These are phyloP conservation scores for Apamea anceps DNA, from an alignment of 2,888 invertebrate genomes.

Conservation along the genomic window DNA sequence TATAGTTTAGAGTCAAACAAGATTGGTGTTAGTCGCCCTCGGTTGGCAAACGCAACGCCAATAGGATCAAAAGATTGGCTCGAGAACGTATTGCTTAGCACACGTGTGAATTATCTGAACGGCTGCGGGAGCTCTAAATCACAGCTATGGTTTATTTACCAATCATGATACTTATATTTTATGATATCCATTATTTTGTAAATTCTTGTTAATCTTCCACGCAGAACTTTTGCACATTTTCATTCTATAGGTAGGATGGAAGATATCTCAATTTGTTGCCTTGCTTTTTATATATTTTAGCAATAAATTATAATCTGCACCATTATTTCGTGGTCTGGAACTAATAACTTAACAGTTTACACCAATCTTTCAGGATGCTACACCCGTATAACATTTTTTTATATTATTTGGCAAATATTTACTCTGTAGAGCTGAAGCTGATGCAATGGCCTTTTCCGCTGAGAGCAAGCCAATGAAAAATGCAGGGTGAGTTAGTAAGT, in stretches of 20 bases:
- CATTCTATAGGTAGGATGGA: slow-evolving; percentile 14
- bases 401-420: slow-evolving; percentile 56
- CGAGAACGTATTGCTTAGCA: slow-evolving; percentile 67
- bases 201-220: slow-evolving; percentile 62
- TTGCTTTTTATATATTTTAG: slow-evolving; percentile 16
- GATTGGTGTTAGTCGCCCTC: slow-evolving; percentile 58
- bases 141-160: slow-evolving; percentile 76
- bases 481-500: neutral
- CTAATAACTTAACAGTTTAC: slow-evolving; percentile 59
- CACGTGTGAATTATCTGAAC: slow-evolving; percentile 73
- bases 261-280: slow-evolving; percentile 16
- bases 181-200: slow-evolving; percentile 72
- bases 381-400: slow-evolving; percentile 37
- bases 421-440: slow-evolving; percentile 14
- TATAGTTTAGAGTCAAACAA: slow-evolving; percentile 61
- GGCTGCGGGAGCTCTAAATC: slow-evolving; percentile 71
- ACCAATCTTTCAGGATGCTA: slow-evolving; percentile 57
- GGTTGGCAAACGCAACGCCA: slow-evolving; percentile 66
- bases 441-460: neutral
- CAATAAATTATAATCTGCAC: slow-evolving; percentile 50
- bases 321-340: slow-evolving; percentile 53
- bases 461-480: neutral
- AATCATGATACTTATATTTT: slow-evolving; percentile 69
- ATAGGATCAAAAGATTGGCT: slow-evolving; percentile 77
- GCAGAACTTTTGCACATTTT: slow-evolving; percentile 40